These are phyloP conservation scores for Neodiprion virginianus DNA, from an alignment of 1,140 invertebrate species.

Conservation along the genomic window DNA sequence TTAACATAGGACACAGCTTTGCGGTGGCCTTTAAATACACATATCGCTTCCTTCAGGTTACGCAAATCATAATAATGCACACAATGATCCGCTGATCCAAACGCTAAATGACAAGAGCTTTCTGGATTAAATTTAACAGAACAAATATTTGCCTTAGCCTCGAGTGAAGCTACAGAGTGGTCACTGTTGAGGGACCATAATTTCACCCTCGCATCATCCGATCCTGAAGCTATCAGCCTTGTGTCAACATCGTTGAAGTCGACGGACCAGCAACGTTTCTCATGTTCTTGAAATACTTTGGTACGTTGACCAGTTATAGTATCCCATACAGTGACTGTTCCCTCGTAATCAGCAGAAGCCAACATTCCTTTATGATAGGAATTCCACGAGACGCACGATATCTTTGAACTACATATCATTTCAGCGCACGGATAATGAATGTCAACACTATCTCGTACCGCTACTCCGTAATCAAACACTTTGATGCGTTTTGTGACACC, in stretches of 20 bases:
- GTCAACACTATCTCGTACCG: conserved; percentile 84
- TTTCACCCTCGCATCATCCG: conserved; percentile 94
- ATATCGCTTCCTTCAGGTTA: conserved; percentile 82
- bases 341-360: conserved; percentile 96
- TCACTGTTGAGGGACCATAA: conserved; percentile 90
- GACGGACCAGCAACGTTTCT: conserved; percentile 96
- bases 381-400: conserved; percentile 95
- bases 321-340: conserved; percentile 94
- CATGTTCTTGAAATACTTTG: conserved; percentile 87
- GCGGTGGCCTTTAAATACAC: conserved; percentile 89
- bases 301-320: conserved; percentile 79
- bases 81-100: conserved; percentile 96
- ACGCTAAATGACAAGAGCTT: conserved; percentile 86
- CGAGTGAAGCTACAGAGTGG: conserved; percentile 85
- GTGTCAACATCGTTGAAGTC: conserved; percentile 95
- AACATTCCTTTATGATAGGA: conserved; percentile 89
- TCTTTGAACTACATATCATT: conserved; percentile 94
- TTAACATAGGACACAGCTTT: conserved; percentile 98
- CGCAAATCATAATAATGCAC: conserved; percentile 96
- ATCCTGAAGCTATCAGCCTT: conserved; percentile 89
- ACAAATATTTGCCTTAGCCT: conserved; percentile 94
- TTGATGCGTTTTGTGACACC: conserved; percentile 96
- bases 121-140: conserved; percentile 96
- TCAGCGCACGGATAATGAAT: conserved; percentile 93
- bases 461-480: conserved; percentile 88